Percentiles rank a stretch among this genome's conserved stretches.
Evolutionary conservation across 2,113 vertebrate species (phyloP).

Genomic region (Octodon degus): DNA sequence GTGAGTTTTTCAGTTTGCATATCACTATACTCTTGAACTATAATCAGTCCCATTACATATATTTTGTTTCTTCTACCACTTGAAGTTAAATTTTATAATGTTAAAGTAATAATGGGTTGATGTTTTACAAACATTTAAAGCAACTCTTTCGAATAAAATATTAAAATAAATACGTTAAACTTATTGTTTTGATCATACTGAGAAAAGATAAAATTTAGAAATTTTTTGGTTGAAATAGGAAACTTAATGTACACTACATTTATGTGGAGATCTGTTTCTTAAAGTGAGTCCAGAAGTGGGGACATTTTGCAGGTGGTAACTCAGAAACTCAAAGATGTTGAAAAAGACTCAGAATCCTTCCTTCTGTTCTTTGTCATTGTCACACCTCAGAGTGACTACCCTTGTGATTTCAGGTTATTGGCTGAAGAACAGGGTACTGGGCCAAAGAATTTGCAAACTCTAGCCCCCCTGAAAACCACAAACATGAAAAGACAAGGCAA

Average conservation of each 20-base stretch:
- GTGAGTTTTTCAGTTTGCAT: conserved; percentile 76
- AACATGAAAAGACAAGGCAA: neutral
- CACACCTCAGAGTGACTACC: neutral
- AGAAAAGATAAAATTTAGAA: conserved; percentile 40
- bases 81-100: conserved; percentile 75
- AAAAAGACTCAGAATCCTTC: neutral
- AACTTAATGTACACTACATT: neutral
- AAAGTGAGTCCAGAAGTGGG: neutral
- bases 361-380: neutral
- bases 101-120: conserved; percentile 70
- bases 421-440: neutral
- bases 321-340: neutral
- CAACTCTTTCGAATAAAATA: conserved; percentile 74
- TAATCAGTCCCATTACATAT: conserved; percentile 69
- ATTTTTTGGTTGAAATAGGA: conserved; percentile 12
- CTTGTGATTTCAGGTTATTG: neutral
- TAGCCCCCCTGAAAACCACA: neutral
- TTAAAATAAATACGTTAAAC: conserved; percentile 30
- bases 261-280: neutral
- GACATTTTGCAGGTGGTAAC: neutral
- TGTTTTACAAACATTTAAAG: conserved; percentile 82
- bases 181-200: conserved; percentile 36
- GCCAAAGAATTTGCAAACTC: neutral
- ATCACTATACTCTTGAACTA: conserved; percentile 64
- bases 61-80: conserved; percentile 59